Evolutionary conservation across 1,140 invertebrate genomes (phyloP), one percentile per base, ranked within the genome.

Genomic region (Trachymyrmex septentrionalis): DNA sequence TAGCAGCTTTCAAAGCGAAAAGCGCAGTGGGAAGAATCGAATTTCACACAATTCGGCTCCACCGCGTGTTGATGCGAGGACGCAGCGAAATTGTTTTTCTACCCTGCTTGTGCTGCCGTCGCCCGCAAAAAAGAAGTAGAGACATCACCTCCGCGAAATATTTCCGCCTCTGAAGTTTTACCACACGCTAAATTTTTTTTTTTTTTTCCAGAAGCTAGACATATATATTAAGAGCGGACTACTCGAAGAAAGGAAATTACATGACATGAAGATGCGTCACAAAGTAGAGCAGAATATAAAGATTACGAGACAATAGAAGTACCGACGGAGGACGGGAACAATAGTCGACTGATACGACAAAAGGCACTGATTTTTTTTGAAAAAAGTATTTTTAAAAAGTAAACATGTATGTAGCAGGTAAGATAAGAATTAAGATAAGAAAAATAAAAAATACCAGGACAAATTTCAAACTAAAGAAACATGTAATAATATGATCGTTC

Each of bases 41-140:
- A 78, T 91, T 88, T 86, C 81, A 75, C 77, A 67, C 53, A 80
- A 90, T 76, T 80, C 64, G 73, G 72, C 44, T 69, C 24, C 57
- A 55, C 19, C 48, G 63, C 50, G 57, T 64, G 78, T 85, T 76
- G 78, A 34, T 53, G 82, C 24, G 73, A 55, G 57, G 64, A 53
- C 53, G 57, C 27, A 61, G 50, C 57, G 55, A 88, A 89, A 89
- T 89, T 89, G 87, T 89, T 89, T 88, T 89, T 77, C 87, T 59
- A 88, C 86, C 86, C 50, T 34, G 24, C 69, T 12, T 21, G 66
- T n/a, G 80, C 34, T 50, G 53, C 24, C 69, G 80, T 61, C 38
- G 34, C 12, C 53, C 38, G 24, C 34, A 73, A 73, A 82, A 61
- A 84, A 38, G 38, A 84, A 75, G 73, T 75, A 61, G 67, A 63